Evolutionary conservation across 2,888 invertebrate species (phyloP), one percentile per base, ranked within the genome.

Genomic region (Eupithecia subfuscata): DNA sequence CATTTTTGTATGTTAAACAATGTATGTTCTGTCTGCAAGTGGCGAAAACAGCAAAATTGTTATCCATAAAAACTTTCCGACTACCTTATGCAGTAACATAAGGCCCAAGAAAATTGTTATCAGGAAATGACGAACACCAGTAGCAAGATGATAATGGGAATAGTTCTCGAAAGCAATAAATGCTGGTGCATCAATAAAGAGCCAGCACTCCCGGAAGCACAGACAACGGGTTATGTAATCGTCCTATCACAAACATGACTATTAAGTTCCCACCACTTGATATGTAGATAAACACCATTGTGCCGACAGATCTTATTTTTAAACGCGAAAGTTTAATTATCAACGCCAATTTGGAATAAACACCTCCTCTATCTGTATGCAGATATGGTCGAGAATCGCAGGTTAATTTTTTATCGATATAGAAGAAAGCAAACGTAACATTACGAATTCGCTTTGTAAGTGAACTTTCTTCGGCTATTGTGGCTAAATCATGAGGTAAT

Each of bases 301-400:
- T 80, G 52, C 76, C 73, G 78, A 81, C 84, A 84, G 84, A 84
- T 86, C 87, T 87, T 88, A 88, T 85, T 85, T 84, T 82, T 86
- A 83, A 71, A 75, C 72, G 76, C 81, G 90, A 90, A 92, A 91
- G 91, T 91, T 91, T 92, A 92, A 92, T 92, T 90, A 90, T 86
- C 83, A 82, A 77, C 74, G 79, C 82, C 87, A 83, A 88, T 88
- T 84, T 84, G 79, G 75, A 79, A 71, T 77, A 72, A 76, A 69
- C 78, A 79, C 73, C 64, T 67, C 77, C 76, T 73, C 80, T 79
- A 79, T 52, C 34, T 11, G 14, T n/a, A 45, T 69, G 16, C 4
- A 11, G 48, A 70, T 80, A 83, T 74, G 82, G 83, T 83, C 76
- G 68, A 79, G 63, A 71, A 68, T 80, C 18, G 78, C 40, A 25